Evolutionary conservation across 1,140 invertebrate species (phyloP).

Genomic region (Coptotermes formosanus): DNA sequence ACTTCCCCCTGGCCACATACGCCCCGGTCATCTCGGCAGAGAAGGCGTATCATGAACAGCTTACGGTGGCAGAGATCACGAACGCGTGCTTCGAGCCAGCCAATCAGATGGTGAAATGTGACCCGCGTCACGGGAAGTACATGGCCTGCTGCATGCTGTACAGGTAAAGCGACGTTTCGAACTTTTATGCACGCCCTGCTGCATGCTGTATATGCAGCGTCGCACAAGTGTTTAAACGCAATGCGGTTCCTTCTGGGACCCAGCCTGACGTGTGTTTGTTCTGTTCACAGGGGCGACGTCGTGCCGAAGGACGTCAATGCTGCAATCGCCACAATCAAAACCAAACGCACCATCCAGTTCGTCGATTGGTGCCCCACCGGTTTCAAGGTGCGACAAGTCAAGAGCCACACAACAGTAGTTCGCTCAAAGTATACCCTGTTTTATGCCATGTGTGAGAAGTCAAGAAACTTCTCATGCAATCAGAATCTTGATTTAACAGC

Average conservation of each 20-base stretch:
- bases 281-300: slow-evolving; percentile 50
- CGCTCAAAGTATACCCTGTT: no score
- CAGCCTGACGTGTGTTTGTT: no score
- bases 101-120: slow-evolving; percentile 93
- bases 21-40: slow-evolving; percentile 64
- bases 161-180: no score
- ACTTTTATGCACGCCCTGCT: no score
- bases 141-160: slow-evolving; percentile 71
- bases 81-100: slow-evolving; percentile 80
- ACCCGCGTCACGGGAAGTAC: slow-evolving; percentile 62
- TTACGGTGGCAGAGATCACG: slow-evolving; percentile 64
- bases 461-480: no score
- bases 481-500: no score
- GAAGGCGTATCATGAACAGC: slow-evolving; percentile 62
- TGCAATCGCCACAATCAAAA: slow-evolving; percentile 82
- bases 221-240: no score
- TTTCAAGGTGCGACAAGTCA: neutral
- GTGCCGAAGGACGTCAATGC: slow-evolving; percentile 43
- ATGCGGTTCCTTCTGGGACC: no score
- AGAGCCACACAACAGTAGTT: no score
- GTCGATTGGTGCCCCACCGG: neutral
- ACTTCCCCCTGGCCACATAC: slow-evolving; percentile 68
- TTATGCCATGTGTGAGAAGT: no score
- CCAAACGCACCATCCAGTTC: slow-evolving; percentile 64
- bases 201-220: slow-evolving; percentile 63